A percentile compares a stretch with the other conserved stretches of the same genome.
These are phyloP conservation scores for Bombus huntii DNA, from an alignment of 1,140 invertebrate genomes.

Conservation along the genomic window DNA sequence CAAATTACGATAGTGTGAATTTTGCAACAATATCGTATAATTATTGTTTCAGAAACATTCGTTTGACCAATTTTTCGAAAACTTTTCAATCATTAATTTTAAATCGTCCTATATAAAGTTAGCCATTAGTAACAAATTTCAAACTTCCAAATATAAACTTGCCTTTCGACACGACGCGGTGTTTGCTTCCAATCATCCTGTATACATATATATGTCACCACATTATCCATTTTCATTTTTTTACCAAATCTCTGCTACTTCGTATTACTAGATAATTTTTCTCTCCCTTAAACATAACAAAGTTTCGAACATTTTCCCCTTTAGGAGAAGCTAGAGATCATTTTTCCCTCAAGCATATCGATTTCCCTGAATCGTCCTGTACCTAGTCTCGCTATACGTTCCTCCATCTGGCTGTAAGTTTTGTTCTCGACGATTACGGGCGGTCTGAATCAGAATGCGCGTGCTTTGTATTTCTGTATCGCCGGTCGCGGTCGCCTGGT, in stretches of 20 bases:
- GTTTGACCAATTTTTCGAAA: background rate
- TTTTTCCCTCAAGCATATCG: background rate
- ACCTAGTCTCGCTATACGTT: conserved; percentile 24
- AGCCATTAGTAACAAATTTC: background rate
- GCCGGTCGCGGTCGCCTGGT: conserved; percentile 53
- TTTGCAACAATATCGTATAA: background rate
- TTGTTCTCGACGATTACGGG: conserved; percentile 64
- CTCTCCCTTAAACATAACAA: too few species aligned
- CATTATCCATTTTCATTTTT: too few species aligned
- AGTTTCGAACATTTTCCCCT: too few species aligned
- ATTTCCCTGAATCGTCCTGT: conserved; percentile 52
- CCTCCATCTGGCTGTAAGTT: conserved; percentile 56
- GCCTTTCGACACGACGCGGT: background rate
- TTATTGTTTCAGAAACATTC: background rate
- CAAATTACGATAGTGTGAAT: background rate
- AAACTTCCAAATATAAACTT: background rate
- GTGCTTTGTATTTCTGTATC: conserved; percentile 69
- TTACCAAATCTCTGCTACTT: too few species aligned
- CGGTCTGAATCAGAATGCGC: conserved; percentile 61
- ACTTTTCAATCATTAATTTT: background rate
- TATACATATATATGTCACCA: too few species aligned
- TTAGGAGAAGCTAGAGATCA: background rate
- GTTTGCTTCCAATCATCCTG: too few species aligned
- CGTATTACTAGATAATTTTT: too few species aligned
- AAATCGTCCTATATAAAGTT: too few species aligned